Percentiles rank a stretch among this genome's conserved stretches.
phyloP scores from a whole-genome alignment of 2,888 invertebrate species.

The Andrena minutula region DNA sequence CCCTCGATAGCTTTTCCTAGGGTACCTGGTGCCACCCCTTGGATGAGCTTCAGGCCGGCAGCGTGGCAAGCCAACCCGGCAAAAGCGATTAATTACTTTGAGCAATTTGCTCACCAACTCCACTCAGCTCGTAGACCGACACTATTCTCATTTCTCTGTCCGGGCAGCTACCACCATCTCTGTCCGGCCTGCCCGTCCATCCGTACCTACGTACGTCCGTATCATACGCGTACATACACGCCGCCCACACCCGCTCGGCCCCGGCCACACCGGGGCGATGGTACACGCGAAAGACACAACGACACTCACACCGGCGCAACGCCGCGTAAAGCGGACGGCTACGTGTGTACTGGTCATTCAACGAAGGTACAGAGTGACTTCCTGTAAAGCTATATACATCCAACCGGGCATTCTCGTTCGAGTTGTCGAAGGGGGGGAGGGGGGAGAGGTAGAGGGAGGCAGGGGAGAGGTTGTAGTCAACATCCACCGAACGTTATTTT shows the following conservation, averaged over 20 bases:
- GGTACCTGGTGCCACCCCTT: slow-evolving; percentile 81
- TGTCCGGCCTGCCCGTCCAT: slow-evolving; percentile 67
- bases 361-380: slow-evolving; percentile 77
- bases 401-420: slow-evolving; percentile 74
- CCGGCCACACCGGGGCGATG: slow-evolving; percentile 17
- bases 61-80: slow-evolving; percentile 83
- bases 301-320: slow-evolving; percentile 42
- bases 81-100: slow-evolving; percentile 85
- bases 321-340: slow-evolving; percentile 39
- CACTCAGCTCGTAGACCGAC: slow-evolving; percentile 84
- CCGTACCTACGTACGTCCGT: slow-evolving; percentile 65
- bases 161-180: slow-evolving; percentile 73
- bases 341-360: slow-evolving; percentile 74
- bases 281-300: slow-evolving; percentile 43
- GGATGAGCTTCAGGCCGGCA: slow-evolving; percentile 81
- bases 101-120: slow-evolving; percentile 85
- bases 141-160: slow-evolving; percentile 84
- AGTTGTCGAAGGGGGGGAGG: slow-evolving; percentile 73
- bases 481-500: slow-evolving; percentile 75
- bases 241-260: slow-evolving; percentile 8
- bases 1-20: slow-evolving; percentile 75
- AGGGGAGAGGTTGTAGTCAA: slow-evolving; percentile 70
- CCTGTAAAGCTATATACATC: slow-evolving; percentile 77
- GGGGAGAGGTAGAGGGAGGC: too few species aligned
- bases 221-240: slow-evolving; percentile 60